A percentile compares a stretch with the other conserved stretches of the same genome.
Evolutionary conservation across 92 coral and sea anemone species (phyloP).

Genomic region (Epizoanthus ramosus): DNA sequence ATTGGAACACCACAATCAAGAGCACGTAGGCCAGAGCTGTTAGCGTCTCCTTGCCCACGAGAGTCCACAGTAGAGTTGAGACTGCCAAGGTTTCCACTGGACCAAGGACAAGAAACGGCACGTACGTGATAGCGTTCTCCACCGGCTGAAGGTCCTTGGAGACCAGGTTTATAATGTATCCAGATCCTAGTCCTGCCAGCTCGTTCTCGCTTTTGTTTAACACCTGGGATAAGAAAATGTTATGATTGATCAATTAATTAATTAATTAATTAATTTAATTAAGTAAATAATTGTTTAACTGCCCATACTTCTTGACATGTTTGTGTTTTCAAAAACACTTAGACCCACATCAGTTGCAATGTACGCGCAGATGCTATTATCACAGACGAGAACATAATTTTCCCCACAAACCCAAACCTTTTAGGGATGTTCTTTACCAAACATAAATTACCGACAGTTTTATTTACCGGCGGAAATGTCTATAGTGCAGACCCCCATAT

Average conservation of each 20-base stretch:
- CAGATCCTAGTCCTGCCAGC: conserved; percentile 43
- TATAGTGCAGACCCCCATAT: too few species aligned
- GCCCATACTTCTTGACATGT: too few species aligned
- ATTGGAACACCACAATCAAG: conserved; percentile 46
- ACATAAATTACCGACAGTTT: too few species aligned
- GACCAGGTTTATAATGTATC: conserved; percentile 40
- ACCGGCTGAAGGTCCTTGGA: conserved; percentile 52
- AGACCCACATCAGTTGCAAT: too few species aligned
- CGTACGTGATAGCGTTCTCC: conserved; percentile 34
- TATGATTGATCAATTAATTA: background rate
- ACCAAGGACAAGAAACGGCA: conserved; percentile 44
- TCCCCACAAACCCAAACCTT: too few species aligned
- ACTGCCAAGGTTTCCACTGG: conserved; percentile 41
- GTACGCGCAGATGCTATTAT: too few species aligned
- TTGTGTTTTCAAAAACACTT: too few species aligned
- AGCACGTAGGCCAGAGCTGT: conserved; percentile 39
- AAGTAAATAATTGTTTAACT: too few species aligned
- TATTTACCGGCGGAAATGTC: too few species aligned
- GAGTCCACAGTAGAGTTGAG: conserved; percentile 38
- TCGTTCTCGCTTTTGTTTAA: conserved; percentile 28
- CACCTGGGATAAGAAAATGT: background rate
- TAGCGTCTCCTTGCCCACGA: conserved; percentile 45
- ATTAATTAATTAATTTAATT: too few species aligned
- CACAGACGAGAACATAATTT: too few species aligned
- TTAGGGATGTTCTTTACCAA: too few species aligned